A percentile compares a stretch with the other conserved stretches of the same genome.
These are phyloP conservation scores for Drosophila algonquin DNA, from an alignment of 2,888 invertebrate genomes.

Conservation along the genomic window DNA sequence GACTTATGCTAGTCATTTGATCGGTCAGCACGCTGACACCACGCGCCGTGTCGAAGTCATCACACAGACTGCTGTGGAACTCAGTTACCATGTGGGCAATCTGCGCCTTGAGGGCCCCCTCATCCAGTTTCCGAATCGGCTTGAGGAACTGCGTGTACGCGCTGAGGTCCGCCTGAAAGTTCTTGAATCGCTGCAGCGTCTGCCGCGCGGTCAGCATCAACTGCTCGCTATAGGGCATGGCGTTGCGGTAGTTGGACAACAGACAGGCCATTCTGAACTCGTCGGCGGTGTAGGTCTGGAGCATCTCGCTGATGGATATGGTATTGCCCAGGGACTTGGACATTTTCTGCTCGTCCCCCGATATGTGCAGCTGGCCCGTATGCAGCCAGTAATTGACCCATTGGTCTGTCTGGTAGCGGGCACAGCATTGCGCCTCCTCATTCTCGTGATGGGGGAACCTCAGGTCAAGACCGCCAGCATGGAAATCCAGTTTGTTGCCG, in stretches of 20 bases:
- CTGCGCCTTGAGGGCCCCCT: conserved; percentile 85
- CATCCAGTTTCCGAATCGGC: conserved; percentile 85
- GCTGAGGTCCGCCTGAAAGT: conserved; percentile 88
- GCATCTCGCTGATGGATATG: conserved; percentile 89
- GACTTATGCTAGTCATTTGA: conserved; percentile 87
- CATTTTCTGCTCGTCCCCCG: conserved; percentile 92
- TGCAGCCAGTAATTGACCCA: conserved; percentile 98
- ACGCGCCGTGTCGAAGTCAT: conserved; percentile 92
- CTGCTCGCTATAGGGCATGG: conserved; percentile 89
- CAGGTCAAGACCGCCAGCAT: conserved; percentile 95
- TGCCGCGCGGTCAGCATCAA: conserved; percentile 88
- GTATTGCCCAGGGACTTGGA: conserved; percentile 96
- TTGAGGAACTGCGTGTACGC: conserved; percentile 88
- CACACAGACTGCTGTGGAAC: conserved; percentile 87
- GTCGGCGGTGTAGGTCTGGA: conserved; percentile 88
- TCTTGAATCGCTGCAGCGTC: conserved; percentile 87
- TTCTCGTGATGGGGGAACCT: conserved; percentile 98
- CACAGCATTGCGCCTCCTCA: conserved; percentile 97
- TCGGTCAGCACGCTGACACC: conserved; percentile 87
- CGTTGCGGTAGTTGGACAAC: conserved; percentile 90
- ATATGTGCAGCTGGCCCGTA: conserved; percentile 90
- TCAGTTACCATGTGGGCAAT: conserved; percentile 85
- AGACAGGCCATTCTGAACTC: conserved; percentile 94
- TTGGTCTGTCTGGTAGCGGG: conserved; percentile 89
- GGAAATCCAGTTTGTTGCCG: conserved; percentile 90